Evolutionary conservation across 2,113 vertebrate species (phyloP).

Genomic region (Chaenocephalus aceratus): DNA sequence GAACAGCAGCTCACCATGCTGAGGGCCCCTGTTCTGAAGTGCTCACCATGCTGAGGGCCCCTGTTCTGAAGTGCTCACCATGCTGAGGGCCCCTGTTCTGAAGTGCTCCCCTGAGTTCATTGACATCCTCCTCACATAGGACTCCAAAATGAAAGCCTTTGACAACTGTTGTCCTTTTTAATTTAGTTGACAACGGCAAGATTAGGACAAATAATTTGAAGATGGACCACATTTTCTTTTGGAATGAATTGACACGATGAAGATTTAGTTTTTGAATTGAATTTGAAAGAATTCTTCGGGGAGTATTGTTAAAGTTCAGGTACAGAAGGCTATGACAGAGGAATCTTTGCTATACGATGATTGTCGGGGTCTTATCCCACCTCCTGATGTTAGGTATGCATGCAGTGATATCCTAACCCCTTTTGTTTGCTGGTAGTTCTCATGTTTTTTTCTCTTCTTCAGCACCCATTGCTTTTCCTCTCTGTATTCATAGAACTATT

Average conservation of each 20-base stretch:
- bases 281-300: constrained; percentile 82
- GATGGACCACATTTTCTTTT: constrained; percentile 3
- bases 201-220: constrained; percentile 32
- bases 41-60: constrained; percentile 65
- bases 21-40: too few relatives aligned
- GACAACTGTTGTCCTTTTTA: constrained; percentile 22
- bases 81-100: constrained; percentile 78
- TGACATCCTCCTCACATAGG: constrained; percentile 31
- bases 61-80: constrained; percentile 62
- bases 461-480: constrained; percentile 83
- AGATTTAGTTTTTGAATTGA: too few relatives aligned
- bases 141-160: constrained; percentile 11
- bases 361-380: constrained; percentile 70
- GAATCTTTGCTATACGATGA: constrained; percentile 78
- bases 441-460: constrained; percentile 75
- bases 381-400: constrained; percentile 82
- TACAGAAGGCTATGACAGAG: constrained; percentile 89
- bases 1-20: constrained; percentile 72
- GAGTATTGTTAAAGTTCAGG: constrained; percentile 84
- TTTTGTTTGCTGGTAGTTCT: constrained; percentile 87
- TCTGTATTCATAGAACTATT: constrained; percentile 52
- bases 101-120: constrained; percentile 85
- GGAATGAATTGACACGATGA: constrained; percentile 3
- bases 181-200: constrained; percentile 28
- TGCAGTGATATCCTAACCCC: constrained; percentile 89